Percentiles rank a stretch among this genome's conserved stretches.
Conservation (phyloP, 1,140 invertebrate species). For the Brachionus calyciflorus region DNA sequence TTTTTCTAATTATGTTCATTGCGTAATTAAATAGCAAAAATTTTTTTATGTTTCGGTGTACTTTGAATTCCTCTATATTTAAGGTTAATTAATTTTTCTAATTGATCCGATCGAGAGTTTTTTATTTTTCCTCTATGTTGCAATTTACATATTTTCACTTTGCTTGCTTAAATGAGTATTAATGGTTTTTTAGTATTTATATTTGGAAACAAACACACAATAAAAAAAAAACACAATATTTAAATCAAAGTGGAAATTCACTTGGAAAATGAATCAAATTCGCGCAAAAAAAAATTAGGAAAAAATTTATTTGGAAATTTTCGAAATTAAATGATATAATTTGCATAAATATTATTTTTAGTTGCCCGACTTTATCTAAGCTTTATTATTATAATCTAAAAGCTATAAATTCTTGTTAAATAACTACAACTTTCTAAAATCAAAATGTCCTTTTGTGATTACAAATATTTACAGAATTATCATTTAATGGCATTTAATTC, state of each 20-base stretch:
- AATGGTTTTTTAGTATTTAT: too few species aligned
- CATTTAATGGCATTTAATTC: conserved; percentile 9
- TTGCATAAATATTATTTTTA: too few species aligned
- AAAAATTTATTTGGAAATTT: background rate
- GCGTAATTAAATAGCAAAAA: too few species aligned
- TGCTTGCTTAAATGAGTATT: too few species aligned
- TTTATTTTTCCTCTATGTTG: background rate
- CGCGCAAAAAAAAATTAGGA: background rate
- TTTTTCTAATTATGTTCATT: too few species aligned
- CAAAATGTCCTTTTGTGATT: conserved; percentile 7
- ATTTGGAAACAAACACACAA: background rate
- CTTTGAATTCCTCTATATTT: background rate
- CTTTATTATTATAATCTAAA: too few species aligned
- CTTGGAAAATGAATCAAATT: background rate
- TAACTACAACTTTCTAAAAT: too few species aligned
- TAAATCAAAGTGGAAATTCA: conserved; percentile 31
- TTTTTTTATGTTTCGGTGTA: too few species aligned
- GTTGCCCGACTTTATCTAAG: too few species aligned
- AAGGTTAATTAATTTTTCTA: conserved; percentile 40
- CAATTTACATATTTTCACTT: conserved; percentile 37
- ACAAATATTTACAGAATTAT: conserved; percentile 22
- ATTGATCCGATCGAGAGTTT: conserved; percentile 21
- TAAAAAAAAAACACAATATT: background rate
- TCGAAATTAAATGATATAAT: too few species aligned
- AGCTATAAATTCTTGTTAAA: too few species aligned